A percentile compares a stretch with the other conserved stretches of the same genome.
Conservation (phyloP, 2,888 invertebrate genomes). For the Lithophane semibrunnea region DNA sequence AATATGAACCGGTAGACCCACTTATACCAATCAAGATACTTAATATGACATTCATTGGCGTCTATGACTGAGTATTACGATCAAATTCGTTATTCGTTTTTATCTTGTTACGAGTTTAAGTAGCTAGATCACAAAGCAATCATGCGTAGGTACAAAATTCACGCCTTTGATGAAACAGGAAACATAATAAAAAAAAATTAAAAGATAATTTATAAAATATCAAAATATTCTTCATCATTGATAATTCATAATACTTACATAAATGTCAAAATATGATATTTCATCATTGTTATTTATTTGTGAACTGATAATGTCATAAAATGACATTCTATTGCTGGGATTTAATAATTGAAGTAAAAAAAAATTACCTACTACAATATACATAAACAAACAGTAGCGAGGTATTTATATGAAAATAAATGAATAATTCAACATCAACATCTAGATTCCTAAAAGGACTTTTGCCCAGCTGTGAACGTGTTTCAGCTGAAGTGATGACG, state of each 20-base stretch:
- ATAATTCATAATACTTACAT: not conserved
- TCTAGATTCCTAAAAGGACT: too few species aligned
- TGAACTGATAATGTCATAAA: not conserved
- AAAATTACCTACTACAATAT: not conserved
- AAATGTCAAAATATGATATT: not conserved
- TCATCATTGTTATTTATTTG: not conserved
- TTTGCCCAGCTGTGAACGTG: not conserved
- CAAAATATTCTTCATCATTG: not conserved
- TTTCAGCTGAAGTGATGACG: not conserved
- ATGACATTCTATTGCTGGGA: not conserved
- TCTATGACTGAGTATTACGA: constrained; percentile 28
- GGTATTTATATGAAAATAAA: not conserved
- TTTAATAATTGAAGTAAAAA: not conserved
- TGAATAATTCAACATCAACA: not conserved
- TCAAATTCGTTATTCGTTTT: not conserved
- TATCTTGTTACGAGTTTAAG: not conserved
- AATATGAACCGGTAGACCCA: constrained; percentile 55
- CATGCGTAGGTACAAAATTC: not conserved
- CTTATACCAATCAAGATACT: constrained; percentile 55
- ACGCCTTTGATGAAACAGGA: not conserved
- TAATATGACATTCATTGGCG: constrained; percentile 30
- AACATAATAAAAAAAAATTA: not conserved
- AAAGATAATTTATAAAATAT: not conserved
- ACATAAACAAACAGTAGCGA: not conserved
- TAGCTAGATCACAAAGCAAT: not conserved